A percentile compares a stretch with the other conserved stretches of the same genome.
These are phyloP conservation scores for Clarias pachynema DNA, from an alignment of 2,797 vertebrate species.

Conservation along the genomic window DNA sequence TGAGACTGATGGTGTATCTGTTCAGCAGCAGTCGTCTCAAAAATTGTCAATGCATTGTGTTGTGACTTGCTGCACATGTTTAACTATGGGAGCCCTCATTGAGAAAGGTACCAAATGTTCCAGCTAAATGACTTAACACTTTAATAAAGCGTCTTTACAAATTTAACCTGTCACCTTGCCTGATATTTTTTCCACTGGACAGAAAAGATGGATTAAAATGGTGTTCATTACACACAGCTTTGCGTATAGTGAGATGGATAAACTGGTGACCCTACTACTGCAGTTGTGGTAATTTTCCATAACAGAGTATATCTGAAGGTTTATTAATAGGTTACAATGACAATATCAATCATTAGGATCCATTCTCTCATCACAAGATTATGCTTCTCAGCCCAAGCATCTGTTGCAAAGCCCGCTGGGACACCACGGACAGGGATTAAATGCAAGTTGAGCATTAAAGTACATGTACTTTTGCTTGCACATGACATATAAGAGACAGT, in stretches of 20 bases:
- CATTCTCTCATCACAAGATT: constrained; percentile 23
- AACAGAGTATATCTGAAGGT: constrained; percentile 51
- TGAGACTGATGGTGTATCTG: background rate
- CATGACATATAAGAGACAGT: background rate
- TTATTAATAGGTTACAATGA: constrained; percentile 59
- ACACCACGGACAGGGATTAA: constrained; percentile 27
- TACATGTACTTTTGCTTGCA: background rate
- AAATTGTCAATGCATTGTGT: background rate
- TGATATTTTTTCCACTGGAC: constrained; percentile 28
- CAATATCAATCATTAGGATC: constrained; percentile 30
- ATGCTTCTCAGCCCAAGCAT: background rate
- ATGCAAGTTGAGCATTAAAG: background rate
- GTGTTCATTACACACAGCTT: constrained; percentile 45
- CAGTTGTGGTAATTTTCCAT: constrained; percentile 67
- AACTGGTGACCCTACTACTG: constrained; percentile 42
- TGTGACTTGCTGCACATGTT: no score
- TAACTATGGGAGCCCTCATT: no score
- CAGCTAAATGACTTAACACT: no score
- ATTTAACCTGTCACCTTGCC: constrained; percentile 29
- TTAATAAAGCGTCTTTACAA: no score
- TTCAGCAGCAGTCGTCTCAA: background rate
- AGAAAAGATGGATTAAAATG: constrained; percentile 30
- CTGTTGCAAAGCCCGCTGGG: constrained; percentile 34
- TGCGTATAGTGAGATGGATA: constrained; percentile 41
- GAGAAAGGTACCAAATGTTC: no score